Conservation (phyloP, 2,797 vertebrate species). For the Cephalopachus bancanus region DNA sequence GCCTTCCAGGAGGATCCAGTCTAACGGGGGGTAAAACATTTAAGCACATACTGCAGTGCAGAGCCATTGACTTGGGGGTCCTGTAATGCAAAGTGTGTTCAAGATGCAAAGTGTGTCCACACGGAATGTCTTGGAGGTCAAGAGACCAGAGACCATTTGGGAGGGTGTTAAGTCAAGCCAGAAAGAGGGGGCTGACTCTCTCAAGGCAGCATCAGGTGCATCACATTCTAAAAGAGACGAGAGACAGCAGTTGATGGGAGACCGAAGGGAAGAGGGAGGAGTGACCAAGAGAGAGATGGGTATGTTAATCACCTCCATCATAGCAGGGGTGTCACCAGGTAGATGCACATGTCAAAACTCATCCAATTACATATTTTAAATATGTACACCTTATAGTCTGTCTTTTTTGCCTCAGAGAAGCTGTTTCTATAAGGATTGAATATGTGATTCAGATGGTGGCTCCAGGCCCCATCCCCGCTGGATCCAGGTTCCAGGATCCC, state of each 20-base stretch:
- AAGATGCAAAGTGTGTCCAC: neutral
- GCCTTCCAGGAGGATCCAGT: neutral
- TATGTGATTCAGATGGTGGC: neutral
- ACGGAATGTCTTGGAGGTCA: neutral
- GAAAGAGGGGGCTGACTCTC: neutral
- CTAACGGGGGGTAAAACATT: neutral
- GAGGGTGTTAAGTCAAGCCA: neutral
- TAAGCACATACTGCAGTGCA: too few species aligned
- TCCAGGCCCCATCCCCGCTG: neutral
- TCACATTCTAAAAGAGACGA: neutral
- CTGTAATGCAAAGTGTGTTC: neutral
- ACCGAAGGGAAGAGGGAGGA: neutral
- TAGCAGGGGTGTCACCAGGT: too few species aligned
- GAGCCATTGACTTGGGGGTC: neutral
- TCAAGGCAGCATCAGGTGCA: neutral
- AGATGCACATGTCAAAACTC: too few species aligned
- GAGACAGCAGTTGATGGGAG: neutral
- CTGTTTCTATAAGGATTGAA: neutral
- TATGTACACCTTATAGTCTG: rapidly evolving
- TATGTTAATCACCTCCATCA: rapidly evolving
- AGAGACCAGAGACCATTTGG: neutral
- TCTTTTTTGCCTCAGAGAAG: neutral
- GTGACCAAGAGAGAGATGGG: rapidly evolving
- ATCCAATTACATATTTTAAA: rapidly evolving
- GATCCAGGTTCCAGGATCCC: neutral